phyloP scores from a whole-genome alignment of 2,113 vertebrate species.

The Piaya cayana region DNA sequence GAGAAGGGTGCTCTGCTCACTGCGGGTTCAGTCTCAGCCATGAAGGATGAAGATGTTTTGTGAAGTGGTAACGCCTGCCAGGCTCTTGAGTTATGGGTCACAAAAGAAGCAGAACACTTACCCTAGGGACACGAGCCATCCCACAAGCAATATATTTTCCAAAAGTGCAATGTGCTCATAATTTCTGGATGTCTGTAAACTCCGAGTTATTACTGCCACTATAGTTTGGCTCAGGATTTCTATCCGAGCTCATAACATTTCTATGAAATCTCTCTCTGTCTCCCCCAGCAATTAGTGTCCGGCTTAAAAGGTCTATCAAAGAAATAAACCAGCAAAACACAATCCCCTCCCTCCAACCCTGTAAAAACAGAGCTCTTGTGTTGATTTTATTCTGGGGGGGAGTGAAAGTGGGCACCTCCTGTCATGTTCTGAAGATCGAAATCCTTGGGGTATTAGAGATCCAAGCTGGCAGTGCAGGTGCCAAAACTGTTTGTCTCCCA shows the following conservation, averaged over 20 bases:
- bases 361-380: background rate
- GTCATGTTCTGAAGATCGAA: background rate
- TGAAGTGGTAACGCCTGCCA: conserved; percentile 23
- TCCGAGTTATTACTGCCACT: conserved; percentile 55
- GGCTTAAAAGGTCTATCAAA: conserved; percentile 16
- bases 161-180: conserved; percentile 68
- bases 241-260: background rate
- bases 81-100: conserved; percentile 70
- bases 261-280: background rate
- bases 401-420: background rate
- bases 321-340: background rate
- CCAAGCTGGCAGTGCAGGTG: background rate
- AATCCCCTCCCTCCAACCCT: background rate
- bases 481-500: background rate
- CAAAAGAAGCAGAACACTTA: conserved; percentile 60
- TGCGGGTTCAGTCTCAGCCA: background rate
- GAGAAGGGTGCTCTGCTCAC: conserved; percentile 38
- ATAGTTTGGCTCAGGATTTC: conserved; percentile 39
- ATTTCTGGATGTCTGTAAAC: conserved; percentile 72
- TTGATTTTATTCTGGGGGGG: background rate
- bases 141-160: conserved; percentile 72
- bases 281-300: background rate
- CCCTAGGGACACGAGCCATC: conserved; percentile 70
- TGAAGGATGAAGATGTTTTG: conserved; percentile 66
- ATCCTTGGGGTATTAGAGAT: background rate